These are phyloP conservation scores for Altica lythri DNA, from an alignment of 2,888 invertebrate genomes.

Conservation along the genomic window DNA sequence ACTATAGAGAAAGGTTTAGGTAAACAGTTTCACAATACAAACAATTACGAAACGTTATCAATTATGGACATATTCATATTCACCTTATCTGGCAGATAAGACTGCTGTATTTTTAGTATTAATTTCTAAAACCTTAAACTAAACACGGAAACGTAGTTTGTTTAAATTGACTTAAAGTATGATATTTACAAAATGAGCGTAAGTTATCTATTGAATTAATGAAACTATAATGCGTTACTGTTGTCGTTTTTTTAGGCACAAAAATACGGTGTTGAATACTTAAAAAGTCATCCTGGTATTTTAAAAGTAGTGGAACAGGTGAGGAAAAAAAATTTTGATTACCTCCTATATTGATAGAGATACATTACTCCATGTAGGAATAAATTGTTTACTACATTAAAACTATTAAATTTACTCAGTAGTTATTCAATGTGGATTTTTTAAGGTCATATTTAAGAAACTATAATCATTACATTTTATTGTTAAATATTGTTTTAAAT, in stretches of 20 bases:
- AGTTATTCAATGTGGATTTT: background rate
- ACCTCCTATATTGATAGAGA: background rate
- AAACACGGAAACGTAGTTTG: background rate
- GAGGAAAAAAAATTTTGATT: conserved; percentile 8
- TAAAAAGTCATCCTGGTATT: conserved; percentile 37
- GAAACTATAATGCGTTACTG: background rate
- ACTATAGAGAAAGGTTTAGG: too few species aligned
- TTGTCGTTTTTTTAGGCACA: conserved; percentile 23
- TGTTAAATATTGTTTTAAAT: background rate
- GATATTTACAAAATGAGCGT: conserved; percentile 2
- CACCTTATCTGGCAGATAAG: background rate
- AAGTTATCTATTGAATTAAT: background rate
- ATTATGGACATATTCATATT: background rate
- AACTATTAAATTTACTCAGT: background rate
- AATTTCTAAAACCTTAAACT: background rate
- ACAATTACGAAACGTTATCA: too few species aligned
- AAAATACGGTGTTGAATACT: conserved; percentile 32
- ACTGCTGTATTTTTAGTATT: background rate
- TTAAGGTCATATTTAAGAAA: background rate
- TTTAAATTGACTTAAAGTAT: background rate
- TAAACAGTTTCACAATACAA: too few species aligned
- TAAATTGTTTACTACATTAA: background rate
- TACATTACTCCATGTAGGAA: background rate
- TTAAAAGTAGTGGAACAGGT: conserved; percentile 38
- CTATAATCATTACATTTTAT: background rate